Percentiles rank a stretch among this genome's conserved stretches.
Conservation (phyloP, 2,888 invertebrate species). For the Synergus laeviventris region DNA sequence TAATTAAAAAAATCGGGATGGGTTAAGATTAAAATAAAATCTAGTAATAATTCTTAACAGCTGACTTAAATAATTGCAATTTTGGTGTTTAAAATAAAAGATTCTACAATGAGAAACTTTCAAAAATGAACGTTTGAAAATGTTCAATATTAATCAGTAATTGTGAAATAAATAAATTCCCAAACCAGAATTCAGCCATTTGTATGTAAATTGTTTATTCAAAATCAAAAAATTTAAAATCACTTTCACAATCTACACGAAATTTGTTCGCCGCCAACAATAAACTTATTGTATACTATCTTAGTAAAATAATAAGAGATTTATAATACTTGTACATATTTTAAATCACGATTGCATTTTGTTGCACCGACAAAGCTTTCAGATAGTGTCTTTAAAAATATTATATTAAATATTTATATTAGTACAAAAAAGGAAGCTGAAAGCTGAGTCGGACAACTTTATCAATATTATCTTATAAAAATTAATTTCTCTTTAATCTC, state of each 20-base stretch:
- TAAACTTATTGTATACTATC: background rate
- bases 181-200: background rate
- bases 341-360: conserved; percentile 8
- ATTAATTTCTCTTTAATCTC: conserved; percentile 36
- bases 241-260: conserved; percentile 3
- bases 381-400: background rate
- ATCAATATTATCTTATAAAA: conserved; percentile 14
- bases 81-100: too few relatives aligned
- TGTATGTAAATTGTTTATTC: conserved; percentile 11
- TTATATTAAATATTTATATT: background rate
- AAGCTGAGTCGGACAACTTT: background rate
- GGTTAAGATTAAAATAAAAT: too few relatives aligned
- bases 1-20: too few relatives aligned
- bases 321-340: background rate
- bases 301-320: background rate
- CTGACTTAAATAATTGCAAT: too few relatives aligned
- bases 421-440: background rate
- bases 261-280: background rate
- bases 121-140: too few relatives aligned
- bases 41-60: too few relatives aligned
- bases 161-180: background rate
- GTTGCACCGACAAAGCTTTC: background rate
- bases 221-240: background rate
- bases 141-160: too few relatives aligned
- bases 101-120: too few relatives aligned